Percentiles rank a stretch among this genome's conserved stretches.
phyloP scores from a whole-genome alignment of 64 coral and sea anemone species.

The Acropora tenuis region DNA sequence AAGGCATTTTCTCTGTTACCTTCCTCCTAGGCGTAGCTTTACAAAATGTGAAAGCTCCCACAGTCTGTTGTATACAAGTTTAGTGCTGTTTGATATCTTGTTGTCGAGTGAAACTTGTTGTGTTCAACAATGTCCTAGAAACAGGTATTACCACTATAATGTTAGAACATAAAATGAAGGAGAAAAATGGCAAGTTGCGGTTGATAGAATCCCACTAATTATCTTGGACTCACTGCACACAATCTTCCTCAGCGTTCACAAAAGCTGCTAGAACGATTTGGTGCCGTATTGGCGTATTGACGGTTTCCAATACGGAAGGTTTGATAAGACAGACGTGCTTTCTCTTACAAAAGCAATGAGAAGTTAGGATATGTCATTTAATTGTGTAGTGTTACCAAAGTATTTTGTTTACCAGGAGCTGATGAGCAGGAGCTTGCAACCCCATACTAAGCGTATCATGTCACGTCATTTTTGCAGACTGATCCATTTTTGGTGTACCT shows the following conservation, averaged over 20 bases:
- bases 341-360: constrained; percentile 3
- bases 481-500: too few species aligned
- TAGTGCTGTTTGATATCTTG: too few species aligned
- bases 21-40: not conserved
- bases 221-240: not conserved
- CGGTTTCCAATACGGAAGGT: not conserved
- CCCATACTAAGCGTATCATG: too few species aligned
- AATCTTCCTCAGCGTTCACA: not conserved
- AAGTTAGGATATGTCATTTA: not conserved
- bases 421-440: too few species aligned
- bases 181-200: not conserved
- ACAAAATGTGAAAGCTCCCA: not conserved
- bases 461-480: too few species aligned
- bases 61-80: not conserved
- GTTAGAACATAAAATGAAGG: constrained; percentile 4
- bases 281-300: not conserved
- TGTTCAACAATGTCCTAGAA: not conserved
- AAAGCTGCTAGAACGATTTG: not conserved
- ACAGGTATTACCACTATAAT: not conserved
- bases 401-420: not conserved
- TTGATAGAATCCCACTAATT: not conserved
- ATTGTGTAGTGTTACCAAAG: not conserved
- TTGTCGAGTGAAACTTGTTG: too few species aligned
- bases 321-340: not conserved
- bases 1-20: not conserved